Evolutionary conservation across 2,113 vertebrate genomes (phyloP).

Genomic region (Phalacrocorax carbo): DNA sequence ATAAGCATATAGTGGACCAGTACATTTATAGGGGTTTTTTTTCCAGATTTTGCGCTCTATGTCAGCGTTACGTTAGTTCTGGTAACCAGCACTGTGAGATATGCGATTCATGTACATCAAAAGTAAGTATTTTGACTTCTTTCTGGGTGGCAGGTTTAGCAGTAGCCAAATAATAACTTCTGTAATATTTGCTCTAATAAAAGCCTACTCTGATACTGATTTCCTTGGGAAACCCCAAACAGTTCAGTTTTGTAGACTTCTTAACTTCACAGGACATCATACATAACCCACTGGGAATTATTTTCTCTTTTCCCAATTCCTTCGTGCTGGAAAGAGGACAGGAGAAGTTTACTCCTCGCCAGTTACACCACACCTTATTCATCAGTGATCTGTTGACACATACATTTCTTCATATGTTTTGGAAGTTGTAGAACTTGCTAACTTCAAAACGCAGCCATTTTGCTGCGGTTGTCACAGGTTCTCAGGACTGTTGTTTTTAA

Average conservation of each 20-base stretch:
- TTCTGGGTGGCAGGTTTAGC: background rate
- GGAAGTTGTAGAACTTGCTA: background rate
- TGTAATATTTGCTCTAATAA: background rate
- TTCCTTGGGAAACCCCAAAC: background rate
- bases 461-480: background rate
- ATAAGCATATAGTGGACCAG: background rate
- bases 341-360: background rate
- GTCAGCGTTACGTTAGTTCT: slow-evolving; percentile 84
- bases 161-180: background rate
- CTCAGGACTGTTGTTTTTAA: slow-evolving; percentile 14
- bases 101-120: slow-evolving; percentile 90
- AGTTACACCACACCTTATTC: background rate
- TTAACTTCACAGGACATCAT: background rate
- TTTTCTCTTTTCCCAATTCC: background rate
- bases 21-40: background rate
- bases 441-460: background rate
- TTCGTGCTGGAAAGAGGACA: background rate
- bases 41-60: slow-evolving; percentile 84
- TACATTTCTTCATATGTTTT: background rate
- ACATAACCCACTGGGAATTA: background rate
- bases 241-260: background rate
- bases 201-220: background rate
- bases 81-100: slow-evolving; percentile 88
- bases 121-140: slow-evolving; percentile 76
- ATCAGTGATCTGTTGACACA: background rate